Evolutionary conservation across 2,797 vertebrate genomes (phyloP).

Genomic region (Silurus aristotelis): DNA sequence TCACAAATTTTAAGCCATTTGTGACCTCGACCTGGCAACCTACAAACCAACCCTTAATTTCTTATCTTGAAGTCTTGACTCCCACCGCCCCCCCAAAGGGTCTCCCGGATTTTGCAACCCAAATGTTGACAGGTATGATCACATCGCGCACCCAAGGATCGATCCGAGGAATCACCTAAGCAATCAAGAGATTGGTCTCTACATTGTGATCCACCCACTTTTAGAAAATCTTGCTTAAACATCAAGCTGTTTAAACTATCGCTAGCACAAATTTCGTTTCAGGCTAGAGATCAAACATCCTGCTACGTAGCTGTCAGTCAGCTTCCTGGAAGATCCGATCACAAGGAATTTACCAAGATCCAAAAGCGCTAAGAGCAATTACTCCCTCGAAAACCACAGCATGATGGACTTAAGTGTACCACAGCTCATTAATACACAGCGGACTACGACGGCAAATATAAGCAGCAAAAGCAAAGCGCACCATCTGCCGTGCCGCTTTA

Average conservation of each 20-base stretch:
- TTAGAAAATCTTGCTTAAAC: neutral
- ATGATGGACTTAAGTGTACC: constrained; percentile 41
- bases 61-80: no score
- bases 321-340: neutral
- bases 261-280: neutral
- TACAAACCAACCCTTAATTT: no score
- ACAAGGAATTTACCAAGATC: constrained; percentile 19
- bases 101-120: no score
- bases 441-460: neutral
- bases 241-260: neutral
- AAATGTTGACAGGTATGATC: no score
- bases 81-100: no score
- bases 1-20: no score
- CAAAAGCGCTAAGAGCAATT: constrained; percentile 9
- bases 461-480: constrained; percentile 28
- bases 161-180: neutral
- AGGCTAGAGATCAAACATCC: neutral
- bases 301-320: neutral
- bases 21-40: no score
- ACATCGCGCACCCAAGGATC: neutral
- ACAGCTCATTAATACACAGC: constrained; percentile 25
- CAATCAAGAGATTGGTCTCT: neutral
- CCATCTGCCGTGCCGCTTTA: constrained; percentile 39
- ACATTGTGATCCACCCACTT: neutral
- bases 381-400: constrained; percentile 12